These are phyloP conservation scores for Flexamia atlantica DNA, from an alignment of 2,888 invertebrate species.

Conservation along the genomic window DNA sequence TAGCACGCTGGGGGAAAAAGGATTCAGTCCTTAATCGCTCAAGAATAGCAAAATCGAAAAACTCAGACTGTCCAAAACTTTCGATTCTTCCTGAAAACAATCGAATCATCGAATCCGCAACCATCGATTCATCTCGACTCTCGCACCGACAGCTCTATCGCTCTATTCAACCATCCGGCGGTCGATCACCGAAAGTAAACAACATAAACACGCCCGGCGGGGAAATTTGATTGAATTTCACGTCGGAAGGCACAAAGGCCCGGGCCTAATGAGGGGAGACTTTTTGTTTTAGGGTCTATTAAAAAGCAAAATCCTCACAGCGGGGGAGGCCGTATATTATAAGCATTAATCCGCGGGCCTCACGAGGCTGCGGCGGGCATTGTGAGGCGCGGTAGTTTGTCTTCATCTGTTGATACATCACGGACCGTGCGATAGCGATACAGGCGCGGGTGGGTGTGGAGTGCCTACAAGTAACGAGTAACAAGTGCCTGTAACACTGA, in stretches of 20 bases:
- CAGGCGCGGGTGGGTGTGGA: too few relatives aligned
- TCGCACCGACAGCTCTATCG: conserved; percentile 40
- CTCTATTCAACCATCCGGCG: not conserved
- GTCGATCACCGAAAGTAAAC: conserved; percentile 62
- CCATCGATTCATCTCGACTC: too few relatives aligned
- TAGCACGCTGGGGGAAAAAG: too few relatives aligned
- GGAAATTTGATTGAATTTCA: conserved; percentile 65
- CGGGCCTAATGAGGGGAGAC: conserved; percentile 64
- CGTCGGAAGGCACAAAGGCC: conserved; percentile 57
- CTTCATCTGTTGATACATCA: not conserved
- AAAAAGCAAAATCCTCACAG: conserved; percentile 65
- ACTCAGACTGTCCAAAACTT: too few relatives aligned
- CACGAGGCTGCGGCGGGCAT: conserved; percentile 11
- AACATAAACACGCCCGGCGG: conserved; percentile 52
- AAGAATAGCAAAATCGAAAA: too few relatives aligned
- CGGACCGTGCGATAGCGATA: not conserved
- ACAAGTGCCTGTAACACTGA: too few relatives aligned
- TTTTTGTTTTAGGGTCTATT: conserved; percentile 65
- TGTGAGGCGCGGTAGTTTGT: not conserved
- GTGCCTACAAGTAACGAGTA: too few relatives aligned
- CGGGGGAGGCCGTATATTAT: conserved; percentile 65
- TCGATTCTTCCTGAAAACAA: too few relatives aligned
- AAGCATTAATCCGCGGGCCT: conserved; percentile 64
- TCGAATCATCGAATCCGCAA: too few relatives aligned
- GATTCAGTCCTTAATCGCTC: too few relatives aligned